Evolutionary conservation across 2,888 invertebrate genomes (phyloP), one percentile per base, ranked within the genome.

Genomic region (Ichneumoninae sp.): DNA sequence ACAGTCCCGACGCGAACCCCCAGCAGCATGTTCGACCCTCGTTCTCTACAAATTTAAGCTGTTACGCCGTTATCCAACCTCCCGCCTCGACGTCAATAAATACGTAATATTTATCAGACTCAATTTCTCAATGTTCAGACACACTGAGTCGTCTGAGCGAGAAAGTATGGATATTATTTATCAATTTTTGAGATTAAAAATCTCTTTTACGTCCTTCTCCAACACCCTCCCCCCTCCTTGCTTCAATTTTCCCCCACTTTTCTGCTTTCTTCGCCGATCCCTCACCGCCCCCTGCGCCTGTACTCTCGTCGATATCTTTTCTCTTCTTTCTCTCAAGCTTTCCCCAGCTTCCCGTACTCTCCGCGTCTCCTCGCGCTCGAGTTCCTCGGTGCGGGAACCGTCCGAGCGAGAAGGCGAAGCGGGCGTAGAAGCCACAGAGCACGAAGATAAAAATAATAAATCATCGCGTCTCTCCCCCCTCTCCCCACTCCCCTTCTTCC

Each of bases 361-460:
- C 74, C 36, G 50, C 71, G 81, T 86, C 86, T 86, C 81, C 86
- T 87, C 85, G 86, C 82, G 85, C 71, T 82, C 74, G 86, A 85
- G 81, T 86, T 87, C 70, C 82, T 87, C 85, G 82, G 44, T 65
- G 80, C 71, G 76, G 75, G 82, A 79, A 74, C 81, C 87, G 85
- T 83, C 83, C 86, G 79, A 85, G 84, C 82, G 80, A 77, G 81
- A 40, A 73, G 68, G 73, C 73, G 47, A 57, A 80, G 65, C 73
- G 74, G 70, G 70, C 54, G 78, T 75, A 82, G 75, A 80, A 76
- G 63, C 79, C 82, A 63, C 85, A 74, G 75, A 80, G 82, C 84
- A 76, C 78, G 71, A 85, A 91, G 92, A 93, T 93, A 93, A 92
- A 91, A 92, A 91, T 91, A 92, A 93, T 93, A 93, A 93, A 93